A percentile compares a stretch with the other conserved stretches of the same genome.
These are phyloP conservation scores for Triplophysa siluroides DNA, from an alignment of 2,113 vertebrate genomes.

Conservation along the genomic window DNA sequence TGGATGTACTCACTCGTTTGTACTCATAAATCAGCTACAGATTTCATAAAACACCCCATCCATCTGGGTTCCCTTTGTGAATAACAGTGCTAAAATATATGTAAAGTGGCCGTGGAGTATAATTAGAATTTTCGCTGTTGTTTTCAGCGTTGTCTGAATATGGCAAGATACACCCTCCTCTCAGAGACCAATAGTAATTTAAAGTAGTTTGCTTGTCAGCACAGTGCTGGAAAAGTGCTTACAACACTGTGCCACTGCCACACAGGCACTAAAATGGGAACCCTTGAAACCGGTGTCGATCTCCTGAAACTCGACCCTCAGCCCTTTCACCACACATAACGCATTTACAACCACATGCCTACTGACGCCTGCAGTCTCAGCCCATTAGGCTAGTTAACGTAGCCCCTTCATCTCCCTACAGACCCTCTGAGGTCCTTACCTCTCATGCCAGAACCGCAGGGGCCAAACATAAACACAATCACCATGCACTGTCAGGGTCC, in stretches of 20 bases:
- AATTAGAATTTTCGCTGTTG: constrained; percentile 10
- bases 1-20: constrained; percentile 20
- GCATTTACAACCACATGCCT: constrained; percentile 70
- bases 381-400: constrained; percentile 53
- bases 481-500: constrained; percentile 56
- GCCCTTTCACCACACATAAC: constrained; percentile 64
- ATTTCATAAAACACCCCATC: constrained; percentile 21
- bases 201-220: constrained; percentile 39
- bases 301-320: constrained; percentile 23
- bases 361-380: constrained; percentile 69
- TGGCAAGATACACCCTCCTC: not conserved
- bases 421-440: constrained; percentile 34
- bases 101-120: not conserved
- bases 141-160: constrained; percentile 2
- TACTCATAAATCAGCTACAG: not conserved
- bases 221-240: constrained; percentile 29
- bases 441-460: constrained; percentile 47
- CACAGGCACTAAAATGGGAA: constrained; percentile 31
- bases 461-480: constrained; percentile 50
- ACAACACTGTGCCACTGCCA: constrained; percentile 17
- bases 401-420: constrained; percentile 16
- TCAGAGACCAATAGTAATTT: constrained; percentile 9
- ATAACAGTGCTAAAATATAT: not conserved
- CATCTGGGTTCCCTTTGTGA: constrained; percentile 49
- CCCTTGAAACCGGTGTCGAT: constrained; percentile 29